Conservation (phyloP, 2,888 invertebrate species). For the Vesta saturnalis region DNA sequence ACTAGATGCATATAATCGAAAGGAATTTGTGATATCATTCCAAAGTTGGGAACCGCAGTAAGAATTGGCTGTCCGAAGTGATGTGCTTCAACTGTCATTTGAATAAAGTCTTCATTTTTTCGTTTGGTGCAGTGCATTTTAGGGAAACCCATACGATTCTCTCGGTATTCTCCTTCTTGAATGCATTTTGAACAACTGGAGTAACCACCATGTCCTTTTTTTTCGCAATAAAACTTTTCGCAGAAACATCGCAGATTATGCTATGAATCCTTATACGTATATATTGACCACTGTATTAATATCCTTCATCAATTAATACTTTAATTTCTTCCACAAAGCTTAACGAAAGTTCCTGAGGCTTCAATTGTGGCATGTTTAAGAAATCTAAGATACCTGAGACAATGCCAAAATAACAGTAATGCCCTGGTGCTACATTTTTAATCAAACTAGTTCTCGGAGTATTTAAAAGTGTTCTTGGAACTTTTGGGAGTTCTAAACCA, state of each 20-base stretch:
- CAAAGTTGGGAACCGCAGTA: background rate
- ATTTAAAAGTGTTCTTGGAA: too few relatives aligned
- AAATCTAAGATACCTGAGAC: too few relatives aligned
- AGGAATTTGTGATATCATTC: background rate
- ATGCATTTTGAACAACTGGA: conserved; percentile 12
- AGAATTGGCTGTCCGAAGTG: background rate
- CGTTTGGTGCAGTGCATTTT: background rate
- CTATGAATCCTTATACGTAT: background rate
- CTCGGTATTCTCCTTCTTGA: background rate
- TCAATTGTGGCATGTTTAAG: too few relatives aligned
- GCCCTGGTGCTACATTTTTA: too few relatives aligned
- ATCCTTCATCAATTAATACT: background rate
- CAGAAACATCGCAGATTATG: conserved; percentile 8
- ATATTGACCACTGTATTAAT: background rate
- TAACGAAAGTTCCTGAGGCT: too few relatives aligned
- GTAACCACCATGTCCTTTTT: conserved; percentile 15
- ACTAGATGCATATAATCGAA: conserved; percentile 6
- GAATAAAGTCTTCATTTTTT: background rate
- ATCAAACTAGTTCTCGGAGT: too few relatives aligned
- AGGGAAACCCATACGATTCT: too few relatives aligned
- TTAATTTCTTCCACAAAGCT: background rate
- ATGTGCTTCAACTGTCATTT: background rate
- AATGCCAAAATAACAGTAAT: too few relatives aligned
- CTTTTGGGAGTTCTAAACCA: too few relatives aligned
- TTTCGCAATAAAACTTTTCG: conserved; percentile 11